Conservation (phyloP, 2,797 vertebrate species). For the Argentina silus region DNA sequence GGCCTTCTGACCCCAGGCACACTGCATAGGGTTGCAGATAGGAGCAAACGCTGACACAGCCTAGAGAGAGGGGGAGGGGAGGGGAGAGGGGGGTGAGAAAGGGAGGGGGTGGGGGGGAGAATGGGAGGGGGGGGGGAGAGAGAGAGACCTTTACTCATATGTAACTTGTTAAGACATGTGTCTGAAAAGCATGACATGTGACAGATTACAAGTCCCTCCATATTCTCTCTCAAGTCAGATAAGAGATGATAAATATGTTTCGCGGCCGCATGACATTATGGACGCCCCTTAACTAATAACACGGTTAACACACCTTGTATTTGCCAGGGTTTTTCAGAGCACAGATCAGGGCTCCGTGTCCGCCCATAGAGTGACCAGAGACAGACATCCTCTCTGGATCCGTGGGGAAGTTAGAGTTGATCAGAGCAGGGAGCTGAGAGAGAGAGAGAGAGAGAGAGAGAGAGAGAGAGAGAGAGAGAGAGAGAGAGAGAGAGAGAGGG, state of each 20-base stretch:
- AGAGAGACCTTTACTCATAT: neutral
- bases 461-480: neutral
- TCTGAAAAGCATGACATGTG: neutral
- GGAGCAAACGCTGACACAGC: slow-evolving; percentile 94
- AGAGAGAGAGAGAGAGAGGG: neutral
- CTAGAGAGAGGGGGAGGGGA: slow-evolving; percentile 61
- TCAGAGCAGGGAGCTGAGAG: slow-evolving; percentile 86
- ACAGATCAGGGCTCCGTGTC: slow-evolving; percentile 91
- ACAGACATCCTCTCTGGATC: slow-evolving; percentile 88
- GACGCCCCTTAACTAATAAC: no score
- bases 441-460: neutral
- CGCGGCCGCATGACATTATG: no score
- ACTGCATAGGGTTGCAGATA: slow-evolving; percentile 94
- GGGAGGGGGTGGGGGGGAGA: neutral
- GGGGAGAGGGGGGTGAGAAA: no score
- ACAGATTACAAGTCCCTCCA: no score
- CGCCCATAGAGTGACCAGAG: slow-evolving; percentile 97
- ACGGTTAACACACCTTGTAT: slow-evolving; percentile 82
- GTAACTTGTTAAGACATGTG: neutral
- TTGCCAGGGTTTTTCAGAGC: slow-evolving; percentile 91
- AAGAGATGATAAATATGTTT: no score
- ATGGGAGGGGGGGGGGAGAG: neutral
- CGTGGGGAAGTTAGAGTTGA: slow-evolving; percentile 89
- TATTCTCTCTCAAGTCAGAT: no score
- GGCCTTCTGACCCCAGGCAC: slow-evolving; percentile 95